These are phyloP conservation scores for Rattus norvegicus DNA, from an alignment of 2,113 vertebrate genomes.

Conservation along the genomic window GRCr8 NC_086022.1:97912501-97913000, in stretches of 20 bases:
- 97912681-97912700: background rate
- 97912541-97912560: background rate
- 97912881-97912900: background rate
- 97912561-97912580: background rate
- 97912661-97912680: background rate
- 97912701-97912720: background rate
- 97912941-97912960: background rate
- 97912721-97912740: background rate
- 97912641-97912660: background rate
- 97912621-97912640: background rate
- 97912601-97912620: background rate
- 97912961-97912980: background rate
- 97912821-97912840: background rate
- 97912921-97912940: background rate
- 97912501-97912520: too few species aligned
- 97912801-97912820: background rate
- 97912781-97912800: background rate
- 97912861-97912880: background rate
- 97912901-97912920: background rate
- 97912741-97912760: background rate
- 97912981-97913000: background rate
- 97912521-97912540: background rate
- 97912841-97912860: too few species aligned
- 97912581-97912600: background rate
- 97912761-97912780: background rate